Evolutionary conservation across 2,113 vertebrate genomes (phyloP).

Genomic region (Catharus fuscescens): DNA sequence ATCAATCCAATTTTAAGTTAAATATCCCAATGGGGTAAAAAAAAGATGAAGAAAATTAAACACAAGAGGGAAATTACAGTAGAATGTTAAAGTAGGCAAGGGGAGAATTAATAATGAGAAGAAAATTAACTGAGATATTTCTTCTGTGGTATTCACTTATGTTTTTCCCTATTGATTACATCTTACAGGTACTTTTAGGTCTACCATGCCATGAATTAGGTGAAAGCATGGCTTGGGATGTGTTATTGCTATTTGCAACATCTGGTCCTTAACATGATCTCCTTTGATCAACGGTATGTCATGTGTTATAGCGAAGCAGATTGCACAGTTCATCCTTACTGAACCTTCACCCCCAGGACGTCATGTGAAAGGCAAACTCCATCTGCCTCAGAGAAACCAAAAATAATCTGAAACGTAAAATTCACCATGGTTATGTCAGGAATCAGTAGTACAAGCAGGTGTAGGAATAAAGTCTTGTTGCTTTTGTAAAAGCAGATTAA

Average conservation of each 20-base stretch:
- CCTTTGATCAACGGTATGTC: constrained; percentile 43
- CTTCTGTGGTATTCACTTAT: neutral
- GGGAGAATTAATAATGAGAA: constrained; percentile 13
- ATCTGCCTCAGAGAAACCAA: constrained; percentile 28
- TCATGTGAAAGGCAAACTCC: constrained; percentile 36
- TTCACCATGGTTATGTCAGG: neutral
- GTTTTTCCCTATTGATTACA: constrained; percentile 37
- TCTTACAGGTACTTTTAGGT: constrained; percentile 18
- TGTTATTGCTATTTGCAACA: constrained; percentile 41
- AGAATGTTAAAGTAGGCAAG: constrained; percentile 12
- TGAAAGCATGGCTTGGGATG: constrained; percentile 30
- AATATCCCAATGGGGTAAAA: constrained; percentile 30
- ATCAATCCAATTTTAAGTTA: constrained; percentile 39
- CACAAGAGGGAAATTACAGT: neutral
- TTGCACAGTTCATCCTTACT: constrained; percentile 44
- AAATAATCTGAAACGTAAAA: constrained; percentile 16
- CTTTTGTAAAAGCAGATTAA: neutral
- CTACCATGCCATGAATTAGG: constrained; percentile 2
- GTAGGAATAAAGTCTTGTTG: neutral
- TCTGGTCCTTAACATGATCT: constrained; percentile 47
- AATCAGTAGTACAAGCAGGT: neutral
- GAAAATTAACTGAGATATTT: neutral
- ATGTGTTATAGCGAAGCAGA: constrained; percentile 39
- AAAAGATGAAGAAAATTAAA: constrained; percentile 40
- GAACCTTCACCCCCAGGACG: constrained; percentile 54